These are phyloP conservation scores for Enteromius thamalakanensis DNA, from an alignment of 2,797 vertebrate species.

Conservation along the genomic window DNA sequence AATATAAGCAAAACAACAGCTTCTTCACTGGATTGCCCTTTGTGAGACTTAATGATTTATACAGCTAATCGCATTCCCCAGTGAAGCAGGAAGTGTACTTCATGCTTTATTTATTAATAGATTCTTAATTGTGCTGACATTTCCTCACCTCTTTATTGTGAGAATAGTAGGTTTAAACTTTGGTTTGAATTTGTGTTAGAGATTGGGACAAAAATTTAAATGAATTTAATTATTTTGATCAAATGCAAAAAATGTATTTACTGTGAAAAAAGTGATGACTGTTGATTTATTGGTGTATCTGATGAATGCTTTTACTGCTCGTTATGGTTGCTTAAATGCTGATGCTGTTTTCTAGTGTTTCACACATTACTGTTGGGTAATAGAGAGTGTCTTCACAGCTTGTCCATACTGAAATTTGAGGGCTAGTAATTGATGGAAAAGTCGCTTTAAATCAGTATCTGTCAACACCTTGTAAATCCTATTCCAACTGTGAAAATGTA, in stretches of 20 bases:
- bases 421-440: slow-evolving; percentile 1
- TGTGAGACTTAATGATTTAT: background rate
- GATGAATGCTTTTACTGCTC: background rate
- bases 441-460: background rate
- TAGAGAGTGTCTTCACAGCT: background rate
- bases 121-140: background rate
- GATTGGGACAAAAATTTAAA: background rate
- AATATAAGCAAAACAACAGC: background rate
- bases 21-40: background rate
- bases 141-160: background rate
- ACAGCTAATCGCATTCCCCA: background rate
- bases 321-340: background rate
- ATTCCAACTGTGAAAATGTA: background rate
- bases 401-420: slow-evolving; percentile 7
- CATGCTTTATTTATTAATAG: background rate
- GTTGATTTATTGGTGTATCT: background rate
- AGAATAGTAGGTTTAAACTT: background rate
- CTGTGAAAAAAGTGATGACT: background rate
- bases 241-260: background rate
- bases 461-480: background rate
- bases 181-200: background rate
- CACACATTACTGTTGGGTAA: background rate
- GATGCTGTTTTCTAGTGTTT: background rate
- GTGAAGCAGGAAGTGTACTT: background rate
- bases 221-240: background rate